These are phyloP conservation scores for Chrysochloris asiatica DNA, from an alignment of 2,113 vertebrate species.

Conservation along the genomic window DNA sequence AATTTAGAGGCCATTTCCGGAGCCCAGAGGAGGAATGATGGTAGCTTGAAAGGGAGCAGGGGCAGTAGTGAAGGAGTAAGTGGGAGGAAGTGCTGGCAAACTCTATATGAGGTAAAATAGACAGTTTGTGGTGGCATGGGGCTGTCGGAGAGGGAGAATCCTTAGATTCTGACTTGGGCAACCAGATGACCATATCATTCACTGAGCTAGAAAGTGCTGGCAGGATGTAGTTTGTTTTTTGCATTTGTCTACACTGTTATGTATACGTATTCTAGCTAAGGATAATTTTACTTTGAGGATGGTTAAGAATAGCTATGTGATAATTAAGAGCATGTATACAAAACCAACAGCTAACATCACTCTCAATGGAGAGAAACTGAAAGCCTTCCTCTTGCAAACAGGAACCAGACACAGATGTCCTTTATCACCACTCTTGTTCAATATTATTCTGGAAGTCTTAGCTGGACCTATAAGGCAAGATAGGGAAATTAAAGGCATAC, in stretches of 20 bases:
- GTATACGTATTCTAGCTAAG: background rate
- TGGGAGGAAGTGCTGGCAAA: background rate
- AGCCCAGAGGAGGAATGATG: background rate
- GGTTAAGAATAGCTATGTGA: background rate
- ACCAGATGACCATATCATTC: background rate
- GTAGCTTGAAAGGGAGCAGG: background rate
- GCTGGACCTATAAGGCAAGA: too few relatives aligned
- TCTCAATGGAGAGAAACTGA: too few relatives aligned
- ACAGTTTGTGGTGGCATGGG: background rate
- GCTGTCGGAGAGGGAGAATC: background rate
- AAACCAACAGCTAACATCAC: too few relatives aligned
- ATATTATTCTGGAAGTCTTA: too few relatives aligned
- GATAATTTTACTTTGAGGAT: background rate
- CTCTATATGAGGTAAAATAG: background rate
- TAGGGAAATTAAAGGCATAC: too few relatives aligned
- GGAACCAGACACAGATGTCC: too few relatives aligned
- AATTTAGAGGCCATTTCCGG: conserved; percentile 51
- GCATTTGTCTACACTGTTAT: background rate
- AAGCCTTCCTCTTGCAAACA: too few relatives aligned
- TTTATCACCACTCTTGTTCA: too few relatives aligned
- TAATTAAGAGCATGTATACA: too few relatives aligned
- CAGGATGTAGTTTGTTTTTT: background rate
- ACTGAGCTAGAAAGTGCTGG: background rate
- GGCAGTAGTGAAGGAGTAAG: background rate
- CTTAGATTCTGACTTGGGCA: background rate